Evolutionary conservation across 2,113 vertebrate species (phyloP).

Genomic region (Ifrita kowaldi): DNA sequence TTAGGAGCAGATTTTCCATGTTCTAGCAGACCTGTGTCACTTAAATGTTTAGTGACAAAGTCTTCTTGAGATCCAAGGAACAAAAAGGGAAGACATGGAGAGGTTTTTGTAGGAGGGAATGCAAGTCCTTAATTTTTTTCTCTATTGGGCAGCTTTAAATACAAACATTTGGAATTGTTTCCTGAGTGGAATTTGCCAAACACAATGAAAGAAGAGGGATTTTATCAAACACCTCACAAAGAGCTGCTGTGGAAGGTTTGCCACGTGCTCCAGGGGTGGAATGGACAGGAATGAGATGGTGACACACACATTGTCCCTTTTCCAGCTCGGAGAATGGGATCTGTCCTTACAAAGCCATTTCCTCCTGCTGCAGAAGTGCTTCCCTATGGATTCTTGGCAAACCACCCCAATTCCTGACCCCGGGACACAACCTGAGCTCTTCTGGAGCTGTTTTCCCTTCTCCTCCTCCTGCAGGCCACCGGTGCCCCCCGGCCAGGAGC

Average conservation of each 20-base stretch:
- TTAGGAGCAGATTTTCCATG: not conserved
- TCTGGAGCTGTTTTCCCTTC: not conserved
- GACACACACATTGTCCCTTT: not conserved
- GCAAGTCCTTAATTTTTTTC: not conserved
- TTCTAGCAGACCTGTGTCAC: not conserved
- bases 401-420: not conserved
- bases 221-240: not conserved
- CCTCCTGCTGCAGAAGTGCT: not conserved
- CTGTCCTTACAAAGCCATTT: not conserved
- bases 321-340: not conserved
- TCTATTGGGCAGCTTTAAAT: not conserved
- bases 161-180: not conserved
- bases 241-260: not conserved
- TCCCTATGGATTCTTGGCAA: not conserved
- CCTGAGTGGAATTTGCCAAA: not conserved
- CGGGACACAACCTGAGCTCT: not conserved
- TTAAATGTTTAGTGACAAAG: not conserved
- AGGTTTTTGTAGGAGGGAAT: not conserved
- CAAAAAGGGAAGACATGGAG: not conserved
- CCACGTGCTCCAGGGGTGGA: fast-evolving
- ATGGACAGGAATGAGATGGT: not conserved
- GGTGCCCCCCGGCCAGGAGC: slow-evolving; percentile 88
- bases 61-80: not conserved
- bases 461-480: slow-evolving; percentile 73
- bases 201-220: too few relatives aligned